These are phyloP conservation scores for Thermophis baileyi DNA, from an alignment of 2,113 vertebrate species.

Conservation along the genomic window DNA sequence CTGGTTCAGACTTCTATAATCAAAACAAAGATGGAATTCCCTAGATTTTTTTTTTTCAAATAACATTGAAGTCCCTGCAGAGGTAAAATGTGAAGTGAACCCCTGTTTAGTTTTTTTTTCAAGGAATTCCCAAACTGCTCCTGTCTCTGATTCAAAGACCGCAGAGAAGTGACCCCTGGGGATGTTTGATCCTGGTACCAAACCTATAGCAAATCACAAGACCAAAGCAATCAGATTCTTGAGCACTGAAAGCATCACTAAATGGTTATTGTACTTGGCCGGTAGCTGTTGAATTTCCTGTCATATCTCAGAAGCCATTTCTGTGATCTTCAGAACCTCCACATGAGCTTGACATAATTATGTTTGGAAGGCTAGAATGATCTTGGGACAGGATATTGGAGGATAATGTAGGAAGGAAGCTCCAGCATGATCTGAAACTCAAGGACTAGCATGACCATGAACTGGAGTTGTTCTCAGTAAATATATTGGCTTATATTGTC, in stretches of 20 bases:
- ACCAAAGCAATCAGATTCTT: background rate
- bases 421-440: background rate
- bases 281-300: background rate
- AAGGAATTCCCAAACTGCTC: background rate
- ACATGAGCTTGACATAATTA: background rate
- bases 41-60: background rate
- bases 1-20: background rate
- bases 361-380: background rate
- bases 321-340: background rate
- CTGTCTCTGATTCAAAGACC: background rate
- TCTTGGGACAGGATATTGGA: background rate
- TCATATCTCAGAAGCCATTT: background rate
- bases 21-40: background rate
- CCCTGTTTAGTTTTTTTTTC: background rate
- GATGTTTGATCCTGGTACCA: background rate
- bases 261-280: background rate
- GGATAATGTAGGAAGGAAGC: background rate
- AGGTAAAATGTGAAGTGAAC: background rate
- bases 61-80: background rate
- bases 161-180: background rate
- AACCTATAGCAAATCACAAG: background rate
- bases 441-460: background rate
- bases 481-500: background rate
- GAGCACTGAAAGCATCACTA: background rate
- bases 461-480: background rate